These are phyloP conservation scores for Dichetophora obliterata DNA, from an alignment of 2,888 invertebrate genomes.

Conservation along the genomic window DNA sequence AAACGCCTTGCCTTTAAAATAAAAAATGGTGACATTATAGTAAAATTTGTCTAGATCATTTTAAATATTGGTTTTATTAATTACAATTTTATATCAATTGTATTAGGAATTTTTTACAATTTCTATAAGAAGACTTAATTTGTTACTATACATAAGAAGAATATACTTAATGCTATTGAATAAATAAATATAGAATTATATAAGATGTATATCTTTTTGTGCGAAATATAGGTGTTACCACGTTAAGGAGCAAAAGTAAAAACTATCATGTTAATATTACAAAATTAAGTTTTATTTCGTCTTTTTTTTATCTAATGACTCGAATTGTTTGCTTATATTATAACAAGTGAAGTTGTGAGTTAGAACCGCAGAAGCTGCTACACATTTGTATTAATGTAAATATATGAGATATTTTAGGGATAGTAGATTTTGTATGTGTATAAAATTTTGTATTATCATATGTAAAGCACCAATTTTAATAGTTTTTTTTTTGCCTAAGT, in stretches of 20 bases:
- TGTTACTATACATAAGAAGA: too few species aligned
- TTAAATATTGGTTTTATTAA: not conserved
- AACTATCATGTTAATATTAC: too few species aligned
- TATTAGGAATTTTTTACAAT: not conserved
- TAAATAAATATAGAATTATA: too few species aligned
- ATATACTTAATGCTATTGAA: too few species aligned
- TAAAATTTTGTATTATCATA: conserved; percentile 1
- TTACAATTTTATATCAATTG: not conserved
- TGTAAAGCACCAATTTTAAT: conserved; percentile 48
- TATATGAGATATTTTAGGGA: not conserved
- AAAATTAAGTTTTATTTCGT: too few species aligned
- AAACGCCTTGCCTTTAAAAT: too few species aligned
- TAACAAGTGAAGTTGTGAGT: conserved; percentile 6
- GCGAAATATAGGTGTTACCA: too few species aligned
- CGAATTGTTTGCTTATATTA: not conserved
- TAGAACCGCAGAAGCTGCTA: conserved; percentile 1
- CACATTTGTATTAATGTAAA: not conserved
- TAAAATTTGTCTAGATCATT: not conserved
- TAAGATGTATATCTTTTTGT: too few species aligned
- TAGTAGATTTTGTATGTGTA: not conserved
- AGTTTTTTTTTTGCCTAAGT: not conserved
- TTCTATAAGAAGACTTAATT: too few species aligned
- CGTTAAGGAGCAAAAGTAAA: too few species aligned
- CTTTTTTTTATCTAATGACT: not conserved
- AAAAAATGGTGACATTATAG: too few species aligned